Evolutionary conservation across 2,888 invertebrate genomes (phyloP).

Genomic region (Agriopis leucophaearia): DNA sequence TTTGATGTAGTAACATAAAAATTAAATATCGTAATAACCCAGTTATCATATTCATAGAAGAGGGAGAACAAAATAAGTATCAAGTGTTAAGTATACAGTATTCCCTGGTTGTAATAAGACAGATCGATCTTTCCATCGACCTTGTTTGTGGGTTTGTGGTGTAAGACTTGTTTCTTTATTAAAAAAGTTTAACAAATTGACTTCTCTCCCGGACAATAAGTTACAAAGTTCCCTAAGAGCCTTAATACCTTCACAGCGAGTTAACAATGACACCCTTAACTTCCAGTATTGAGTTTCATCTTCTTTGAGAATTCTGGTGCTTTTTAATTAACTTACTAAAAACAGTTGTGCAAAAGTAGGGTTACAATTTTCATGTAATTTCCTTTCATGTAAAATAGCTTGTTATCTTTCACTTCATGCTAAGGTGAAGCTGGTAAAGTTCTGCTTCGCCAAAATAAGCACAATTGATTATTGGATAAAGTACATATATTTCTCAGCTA

Average conservation of each 20-base stretch:
- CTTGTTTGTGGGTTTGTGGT: conserved; percentile 1
- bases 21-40: conserved; percentile 19
- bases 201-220: conserved; percentile 22
- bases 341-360: neutral
- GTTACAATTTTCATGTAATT: neutral
- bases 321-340: conserved; percentile 21
- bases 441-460: no score
- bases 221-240: conserved; percentile 27
- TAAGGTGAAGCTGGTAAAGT: no score
- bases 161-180: conserved; percentile 22
- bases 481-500: neutral
- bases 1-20: conserved; percentile 19
- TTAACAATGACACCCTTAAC: conserved; percentile 27
- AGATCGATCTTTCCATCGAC: conserved; percentile 14
- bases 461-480: neutral
- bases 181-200: conserved; percentile 31
- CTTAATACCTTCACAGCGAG: conserved; percentile 21
- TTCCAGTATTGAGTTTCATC: conserved; percentile 26
- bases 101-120: conserved; percentile 6
- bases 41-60: conserved; percentile 8
- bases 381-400: neutral
- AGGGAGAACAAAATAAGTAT: neutral
- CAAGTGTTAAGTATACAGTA: neutral
- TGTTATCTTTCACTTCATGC: no score
- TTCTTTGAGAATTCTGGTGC: conserved; percentile 18